Evolutionary conservation across 2,113 vertebrate species (phyloP).

Genomic region (Oceanodroma tethys): DNA sequence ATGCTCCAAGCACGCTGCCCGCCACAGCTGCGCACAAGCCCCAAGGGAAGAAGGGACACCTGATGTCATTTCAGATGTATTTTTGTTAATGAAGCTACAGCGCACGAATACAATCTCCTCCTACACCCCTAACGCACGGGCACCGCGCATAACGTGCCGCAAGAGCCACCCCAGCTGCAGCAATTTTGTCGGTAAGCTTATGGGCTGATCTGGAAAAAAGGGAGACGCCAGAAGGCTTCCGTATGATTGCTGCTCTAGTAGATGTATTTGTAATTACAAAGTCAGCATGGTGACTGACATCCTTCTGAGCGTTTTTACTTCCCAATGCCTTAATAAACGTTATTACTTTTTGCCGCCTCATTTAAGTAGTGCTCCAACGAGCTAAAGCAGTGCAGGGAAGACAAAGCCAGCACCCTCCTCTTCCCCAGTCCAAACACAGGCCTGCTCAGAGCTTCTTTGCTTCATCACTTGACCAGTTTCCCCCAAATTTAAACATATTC

Average conservation of each 20-base stretch:
- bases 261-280: accelerated
- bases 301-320: not conserved
- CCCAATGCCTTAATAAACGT: not conserved
- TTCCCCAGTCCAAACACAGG: not conserved
- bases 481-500: not conserved
- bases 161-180: not conserved
- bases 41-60: not conserved
- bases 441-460: not conserved
- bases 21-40: not conserved
- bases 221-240: not conserved
- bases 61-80: too few relatives aligned
- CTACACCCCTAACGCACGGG: accelerated
- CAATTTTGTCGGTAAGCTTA: accelerated
- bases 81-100: not conserved
- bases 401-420: not conserved
- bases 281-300: accelerated
- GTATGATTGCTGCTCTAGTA: accelerated
- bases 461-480: not conserved
- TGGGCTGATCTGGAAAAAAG: not conserved
- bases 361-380: not conserved
- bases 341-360: not conserved
- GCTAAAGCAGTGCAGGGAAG: too few relatives aligned
- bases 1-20: accelerated
- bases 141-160: accelerated
- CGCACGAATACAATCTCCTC: not conserved